These are phyloP conservation scores for Criorhina ranunculi DNA, from an alignment of 2,888 invertebrate genomes.

Conservation along the genomic window DNA sequence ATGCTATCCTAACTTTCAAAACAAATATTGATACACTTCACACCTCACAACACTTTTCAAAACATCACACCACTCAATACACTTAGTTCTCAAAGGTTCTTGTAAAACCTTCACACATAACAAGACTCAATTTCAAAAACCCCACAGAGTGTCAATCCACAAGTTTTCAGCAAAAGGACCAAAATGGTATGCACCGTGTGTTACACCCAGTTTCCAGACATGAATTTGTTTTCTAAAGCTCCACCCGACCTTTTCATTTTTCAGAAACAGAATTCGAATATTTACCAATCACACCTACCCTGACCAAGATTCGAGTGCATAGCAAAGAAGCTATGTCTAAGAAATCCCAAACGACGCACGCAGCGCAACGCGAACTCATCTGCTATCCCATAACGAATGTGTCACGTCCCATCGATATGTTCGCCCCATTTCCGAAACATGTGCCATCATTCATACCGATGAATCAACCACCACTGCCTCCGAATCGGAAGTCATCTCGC, in stretches of 20 bases:
- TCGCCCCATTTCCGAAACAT: slow-evolving; percentile 87
- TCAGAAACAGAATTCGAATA: slow-evolving; percentile 91
- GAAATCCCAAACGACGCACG: slow-evolving; percentile 68
- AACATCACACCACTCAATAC: too few species aligned
- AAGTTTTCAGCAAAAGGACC: slow-evolving; percentile 8
- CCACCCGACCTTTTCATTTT: slow-evolving; percentile 83
- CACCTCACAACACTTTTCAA: too few species aligned
- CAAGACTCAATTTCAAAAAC: slow-evolving; percentile 24
- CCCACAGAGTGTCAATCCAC: slow-evolving; percentile 52
- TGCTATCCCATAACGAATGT: slow-evolving; percentile 86
- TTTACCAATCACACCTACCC: slow-evolving; percentile 91
- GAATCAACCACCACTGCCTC: slow-evolving; percentile 90
- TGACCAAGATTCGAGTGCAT: slow-evolving; percentile 92
- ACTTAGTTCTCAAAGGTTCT: too few species aligned
- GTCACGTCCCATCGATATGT: slow-evolving; percentile 82
- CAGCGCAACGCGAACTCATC: slow-evolving; percentile 85
- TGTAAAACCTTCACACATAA: background rate
- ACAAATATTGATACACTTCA: too few species aligned
- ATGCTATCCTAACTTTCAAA: too few species aligned
- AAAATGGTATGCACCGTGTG: slow-evolving; percentile 62
- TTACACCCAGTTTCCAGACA: slow-evolving; percentile 42
- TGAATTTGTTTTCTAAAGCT: slow-evolving; percentile 9
- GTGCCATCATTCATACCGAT: slow-evolving; percentile 86
- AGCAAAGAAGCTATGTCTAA: slow-evolving; percentile 83
- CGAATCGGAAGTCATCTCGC: slow-evolving; percentile 90